Evolutionary conservation across 2,888 invertebrate species (phyloP), one percentile per base, ranked within the genome.

Genomic region (Caenorhabditis macrosperma): DNA sequence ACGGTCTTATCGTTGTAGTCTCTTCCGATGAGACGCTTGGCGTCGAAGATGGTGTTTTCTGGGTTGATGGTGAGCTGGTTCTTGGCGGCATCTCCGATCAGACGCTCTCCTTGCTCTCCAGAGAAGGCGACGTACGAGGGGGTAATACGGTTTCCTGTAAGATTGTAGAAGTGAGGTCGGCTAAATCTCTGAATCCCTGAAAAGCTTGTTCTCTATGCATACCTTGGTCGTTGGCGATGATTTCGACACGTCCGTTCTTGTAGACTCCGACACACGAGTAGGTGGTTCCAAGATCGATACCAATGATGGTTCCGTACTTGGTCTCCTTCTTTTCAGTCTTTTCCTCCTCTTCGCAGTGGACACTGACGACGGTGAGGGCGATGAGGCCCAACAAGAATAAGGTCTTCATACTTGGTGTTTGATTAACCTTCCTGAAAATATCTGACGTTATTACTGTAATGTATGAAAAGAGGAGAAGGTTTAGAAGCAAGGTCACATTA

Each of bases 1-100:
- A 99, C 97, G 60, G 95, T 94, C 12, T 93, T 88, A 90, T 99
- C 98, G 15, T 93, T 93, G 95, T 95, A 99, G 91, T 96, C 96
- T 83, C 98, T 94, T 81, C 99, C 99, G 90, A 99, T 97, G 80
- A 99, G 93, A 91, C 99, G 95, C 91, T 99, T 99, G 81, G 96
- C 97, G 91, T 99, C 98, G 91, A 99, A 99, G 6, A 99, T 95
- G 0, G 99, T 99, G 92, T 99, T 99, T 91, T 97, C 97, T 0
- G 98, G 98, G 92, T 99, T 99, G 78, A 96, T 95, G 52, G 98
- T 98, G 90, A 99, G 93, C 93, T 99, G 99, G 93, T 98, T 99
- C 92, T 99, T 99, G 84, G 99, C 98, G 28, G 98, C 97, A 92
- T 99, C 98, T 89, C 99, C 90, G 83, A 99, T 97, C 79, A 90